Percentiles rank a stretch among this genome's conserved stretches.
phyloP scores from a whole-genome alignment of 2,888 invertebrate species.

The Azorinus chamasolen region DNA sequence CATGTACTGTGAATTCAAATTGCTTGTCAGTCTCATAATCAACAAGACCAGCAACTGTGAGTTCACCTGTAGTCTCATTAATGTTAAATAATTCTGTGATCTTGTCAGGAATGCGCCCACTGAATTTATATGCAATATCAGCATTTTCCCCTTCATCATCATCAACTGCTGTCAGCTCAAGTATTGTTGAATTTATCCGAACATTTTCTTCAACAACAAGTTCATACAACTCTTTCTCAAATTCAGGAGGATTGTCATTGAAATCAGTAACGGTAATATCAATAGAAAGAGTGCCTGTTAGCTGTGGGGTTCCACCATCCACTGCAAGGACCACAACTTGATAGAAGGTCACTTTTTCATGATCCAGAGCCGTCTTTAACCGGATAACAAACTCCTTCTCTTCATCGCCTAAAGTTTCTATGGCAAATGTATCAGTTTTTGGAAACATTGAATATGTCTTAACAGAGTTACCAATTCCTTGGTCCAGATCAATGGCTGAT shows the following conservation, averaged over 20 bases:
- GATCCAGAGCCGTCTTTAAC: constrained; percentile 71
- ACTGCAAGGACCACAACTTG: constrained; percentile 70
- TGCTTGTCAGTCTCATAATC: constrained; percentile 93
- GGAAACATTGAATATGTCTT: constrained; percentile 69
- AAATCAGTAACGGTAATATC: constrained; percentile 67
- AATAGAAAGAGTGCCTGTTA: constrained; percentile 66
- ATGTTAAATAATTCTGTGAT: constrained; percentile 86
- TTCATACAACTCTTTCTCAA: constrained; percentile 57
- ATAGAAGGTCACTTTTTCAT: constrained; percentile 73
- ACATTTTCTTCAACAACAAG: constrained; percentile 64
- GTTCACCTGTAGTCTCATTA: constrained; percentile 94
- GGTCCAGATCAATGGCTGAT: constrained; percentile 73
- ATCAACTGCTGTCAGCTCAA: constrained; percentile 92
- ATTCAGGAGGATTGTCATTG: constrained; percentile 73
- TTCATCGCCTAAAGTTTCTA: constrained; percentile 61
- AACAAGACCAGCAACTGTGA: constrained; percentile 92
- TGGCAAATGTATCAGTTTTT: constrained; percentile 62
- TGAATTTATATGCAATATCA: constrained; percentile 86
- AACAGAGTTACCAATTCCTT: constrained; percentile 68
- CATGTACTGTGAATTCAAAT: constrained; percentile 90
- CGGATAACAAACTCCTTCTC: constrained; percentile 74
- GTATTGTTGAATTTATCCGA: constrained; percentile 50
- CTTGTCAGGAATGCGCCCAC: constrained; percentile 52
- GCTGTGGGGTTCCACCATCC: constrained; percentile 70
- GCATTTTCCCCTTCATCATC: constrained; percentile 93